Evolutionary conservation across 1,140 invertebrate species (phyloP), one percentile per base, ranked within the genome.

Genomic region (Mamestra configurata): DNA sequence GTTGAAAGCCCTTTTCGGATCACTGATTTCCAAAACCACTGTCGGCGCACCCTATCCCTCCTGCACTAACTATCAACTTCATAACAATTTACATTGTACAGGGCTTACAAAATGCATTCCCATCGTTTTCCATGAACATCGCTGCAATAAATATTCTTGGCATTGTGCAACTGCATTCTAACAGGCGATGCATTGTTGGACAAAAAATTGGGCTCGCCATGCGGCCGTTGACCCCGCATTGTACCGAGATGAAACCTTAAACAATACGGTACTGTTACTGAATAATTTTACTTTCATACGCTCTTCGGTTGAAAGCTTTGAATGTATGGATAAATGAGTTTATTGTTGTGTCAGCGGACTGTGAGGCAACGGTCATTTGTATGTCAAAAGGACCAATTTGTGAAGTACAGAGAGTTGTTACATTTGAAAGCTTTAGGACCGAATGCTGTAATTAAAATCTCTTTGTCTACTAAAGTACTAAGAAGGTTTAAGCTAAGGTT

Each of bases 81-180:
- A 61, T 61, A 61, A 64, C 35, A 64, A 64, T 64, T 64, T 20
- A 40, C 18, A 40, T 37, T 37, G 18, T 59, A 40, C 40, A 64
- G 35, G 59, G 64, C 64, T 68, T 46, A 68, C 64, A 49, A 68
- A 68, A 24, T 22, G 24, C 59, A 40, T 68, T 68, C 64, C 64
- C 64, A 68, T 68, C 64, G 40, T 46, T 46, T 68, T 68, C 64
- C 37, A 24, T 68, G 64, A 68, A 68, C 64, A 68, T 68, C 43
- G 64, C 64, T 15, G 64, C 64, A 68, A 68, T 68, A 68, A 68
- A 49, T 64, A 64, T 40, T 5, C 22, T 49, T 64, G 35, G 64
- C 40, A 68, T 68, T 68, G 64, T 68, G 64, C 64, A 68, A 68
- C 22, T 68, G 64, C 64, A 68, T 68, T 68, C 64, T 68, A 20